A percentile compares a stretch with the other conserved stretches of the same genome.
These are phyloP conservation scores for Oncorhynchus mykiss DNA, from an alignment of 2,113 vertebrate species.

Conservation along the genomic window DNA sequence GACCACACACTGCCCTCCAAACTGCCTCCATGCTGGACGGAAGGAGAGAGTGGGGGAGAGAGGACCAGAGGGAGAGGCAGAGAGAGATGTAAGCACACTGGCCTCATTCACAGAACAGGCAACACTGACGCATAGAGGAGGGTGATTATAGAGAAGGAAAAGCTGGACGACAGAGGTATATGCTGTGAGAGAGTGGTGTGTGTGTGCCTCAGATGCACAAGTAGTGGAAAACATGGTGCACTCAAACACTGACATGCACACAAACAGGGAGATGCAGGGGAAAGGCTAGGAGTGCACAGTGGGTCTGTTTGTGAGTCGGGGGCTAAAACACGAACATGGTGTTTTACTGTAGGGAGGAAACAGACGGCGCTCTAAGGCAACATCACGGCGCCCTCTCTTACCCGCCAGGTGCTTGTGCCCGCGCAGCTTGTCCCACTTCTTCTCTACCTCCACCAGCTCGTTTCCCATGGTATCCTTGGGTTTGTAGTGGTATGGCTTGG, in stretches of 20 bases:
- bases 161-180: constrained; percentile 64
- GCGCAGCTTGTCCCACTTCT: constrained; percentile 63
- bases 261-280: constrained; percentile 39
- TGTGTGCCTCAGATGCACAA: constrained; percentile 67
- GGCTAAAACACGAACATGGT: constrained; percentile 55
- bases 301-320: constrained; percentile 54
- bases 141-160: constrained; percentile 70
- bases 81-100: constrained; percentile 65
- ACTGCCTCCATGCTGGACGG: constrained; percentile 66
- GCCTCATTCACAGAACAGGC: constrained; percentile 70
- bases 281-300: constrained; percentile 49
- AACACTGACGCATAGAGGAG: constrained; percentile 71
- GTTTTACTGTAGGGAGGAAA: constrained; percentile 50
- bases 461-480: constrained; percentile 65
- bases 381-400: constrained; percentile 33
- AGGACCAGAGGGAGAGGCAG: background rate
- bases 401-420: constrained; percentile 69
- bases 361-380: constrained; percentile 36
- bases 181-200: constrained; percentile 57
- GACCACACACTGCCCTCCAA: constrained; percentile 63
- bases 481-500: constrained; percentile 30
- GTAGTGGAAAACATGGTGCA: constrained; percentile 73
- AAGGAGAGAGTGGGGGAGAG: constrained; percentile 13
- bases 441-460: constrained; percentile 63
- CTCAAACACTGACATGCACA: constrained; percentile 48